Percentiles rank a stretch among this genome's conserved stretches.
These are phyloP conservation scores for Panthera uncia DNA, from an alignment of 2,113 vertebrate genomes.

Conservation along the genomic window DNA sequence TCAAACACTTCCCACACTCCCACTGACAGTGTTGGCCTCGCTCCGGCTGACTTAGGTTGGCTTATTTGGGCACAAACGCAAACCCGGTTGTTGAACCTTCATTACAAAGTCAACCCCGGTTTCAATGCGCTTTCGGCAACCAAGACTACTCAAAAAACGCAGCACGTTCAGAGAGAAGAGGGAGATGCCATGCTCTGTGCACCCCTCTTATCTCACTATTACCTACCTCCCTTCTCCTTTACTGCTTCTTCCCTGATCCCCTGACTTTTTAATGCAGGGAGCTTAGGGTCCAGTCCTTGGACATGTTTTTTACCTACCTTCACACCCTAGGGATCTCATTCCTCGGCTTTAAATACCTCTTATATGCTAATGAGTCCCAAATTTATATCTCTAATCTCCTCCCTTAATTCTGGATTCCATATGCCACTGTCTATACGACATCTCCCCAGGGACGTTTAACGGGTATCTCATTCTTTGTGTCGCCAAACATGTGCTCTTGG, in stretches of 20 bases:
- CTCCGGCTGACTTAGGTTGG: neutral
- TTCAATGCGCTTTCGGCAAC: neutral
- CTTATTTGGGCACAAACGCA: constrained; percentile 30
- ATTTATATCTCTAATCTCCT: neutral
- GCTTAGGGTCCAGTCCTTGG: neutral
- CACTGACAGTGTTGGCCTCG: neutral
- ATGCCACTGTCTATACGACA: neutral
- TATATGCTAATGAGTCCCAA: neutral
- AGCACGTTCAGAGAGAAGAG: neutral
- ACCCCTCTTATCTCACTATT: neutral
- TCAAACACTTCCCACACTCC: constrained; percentile 37
- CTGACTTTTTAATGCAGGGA: neutral
- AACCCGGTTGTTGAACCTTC: neutral
- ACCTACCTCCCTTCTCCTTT: neutral
- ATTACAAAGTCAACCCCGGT: neutral
- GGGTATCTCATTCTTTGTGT: neutral
- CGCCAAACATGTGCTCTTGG: neutral
- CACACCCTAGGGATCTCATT: neutral
- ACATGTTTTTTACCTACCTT: neutral
- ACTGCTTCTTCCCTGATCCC: neutral
- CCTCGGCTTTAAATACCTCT: neutral
- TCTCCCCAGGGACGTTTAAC: neutral
- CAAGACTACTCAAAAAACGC: neutral
- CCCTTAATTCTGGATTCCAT: neutral
- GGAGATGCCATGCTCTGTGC: neutral